Conservation (phyloP, 2,113 vertebrate genomes). For the Paramormyrops kingsleyae region DNA sequence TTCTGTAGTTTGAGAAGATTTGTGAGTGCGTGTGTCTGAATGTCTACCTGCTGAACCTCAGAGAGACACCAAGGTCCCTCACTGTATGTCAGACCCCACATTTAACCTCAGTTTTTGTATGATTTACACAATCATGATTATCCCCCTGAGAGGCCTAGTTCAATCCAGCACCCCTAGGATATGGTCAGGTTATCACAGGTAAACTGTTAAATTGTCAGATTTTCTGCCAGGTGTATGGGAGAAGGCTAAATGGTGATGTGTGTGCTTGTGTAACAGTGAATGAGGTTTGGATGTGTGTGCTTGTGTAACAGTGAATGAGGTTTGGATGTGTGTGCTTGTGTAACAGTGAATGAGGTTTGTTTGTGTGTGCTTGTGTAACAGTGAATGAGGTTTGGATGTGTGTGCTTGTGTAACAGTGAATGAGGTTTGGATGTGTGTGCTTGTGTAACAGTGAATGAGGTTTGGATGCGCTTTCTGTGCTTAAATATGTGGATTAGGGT, state of each 20-base stretch:
- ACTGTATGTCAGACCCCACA: constrained; percentile 62
- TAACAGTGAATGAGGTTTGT: background rate
- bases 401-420: no score
- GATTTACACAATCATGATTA: constrained; percentile 17
- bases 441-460: background rate
- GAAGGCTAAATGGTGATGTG: background rate
- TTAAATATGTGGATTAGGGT: background rate
- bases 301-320: background rate
- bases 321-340: background rate
- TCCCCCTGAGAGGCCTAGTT: background rate
- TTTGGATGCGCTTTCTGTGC: background rate
- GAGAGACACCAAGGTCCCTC: constrained; percentile 55
- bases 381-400: background rate
- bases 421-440: background rate
- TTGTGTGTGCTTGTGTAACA: background rate
- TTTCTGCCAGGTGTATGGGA: background rate
- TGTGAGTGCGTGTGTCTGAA: background rate
- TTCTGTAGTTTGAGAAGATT: constrained; percentile 13
- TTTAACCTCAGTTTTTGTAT: constrained; percentile 40
- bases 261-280: background rate
- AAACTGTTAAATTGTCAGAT: background rate
- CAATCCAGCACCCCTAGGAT: background rate
- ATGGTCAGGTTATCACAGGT: background rate
- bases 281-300: background rate
- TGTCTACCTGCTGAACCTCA: constrained; percentile 51